A percentile compares a stretch with the other conserved stretches of the same genome.
Evolutionary conservation across 2,888 invertebrate species (phyloP).

Genomic region (Calliopum simillimum): DNA sequence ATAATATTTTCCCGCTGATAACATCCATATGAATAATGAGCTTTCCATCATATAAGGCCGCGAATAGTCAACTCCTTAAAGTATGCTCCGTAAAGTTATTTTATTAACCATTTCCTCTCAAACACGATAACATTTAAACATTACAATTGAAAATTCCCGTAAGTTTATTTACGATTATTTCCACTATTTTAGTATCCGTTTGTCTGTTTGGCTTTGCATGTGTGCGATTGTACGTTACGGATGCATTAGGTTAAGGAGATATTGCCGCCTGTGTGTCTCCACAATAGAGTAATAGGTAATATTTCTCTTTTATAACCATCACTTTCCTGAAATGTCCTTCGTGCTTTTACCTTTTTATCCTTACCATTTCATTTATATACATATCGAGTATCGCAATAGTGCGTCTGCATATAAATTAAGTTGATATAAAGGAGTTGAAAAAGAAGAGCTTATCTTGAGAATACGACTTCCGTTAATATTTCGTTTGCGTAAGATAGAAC

Average conservation of each 20-base stretch:
- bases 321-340: conserved; percentile 9
- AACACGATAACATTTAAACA: not conserved
- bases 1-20: too few species aligned
- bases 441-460: conserved; percentile 6
- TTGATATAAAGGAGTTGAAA: conserved; percentile 5
- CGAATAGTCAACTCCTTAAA: conserved; percentile 8
- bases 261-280: conserved; percentile 66
- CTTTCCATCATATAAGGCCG: not conserved
- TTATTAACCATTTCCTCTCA: conserved; percentile 24
- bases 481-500: not conserved
- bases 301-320: conserved; percentile 65
- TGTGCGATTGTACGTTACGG: conserved; percentile 29
- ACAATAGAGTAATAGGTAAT: conserved; percentile 65
- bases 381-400: not conserved
- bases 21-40: too few species aligned
- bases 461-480: conserved; percentile 1
- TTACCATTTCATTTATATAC: not conserved
- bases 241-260: conserved; percentile 48
- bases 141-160: conserved; percentile 19
- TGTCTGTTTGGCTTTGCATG: conserved; percentile 30
- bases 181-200: conserved; percentile 7
- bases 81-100: conserved; percentile 26
- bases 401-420: conserved; percentile 30
- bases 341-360: not conserved
- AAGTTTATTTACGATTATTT: not conserved